Base-by-base conservation (phyloP, 2,888 invertebrate genomes). In the Piscicola geometra region DNA sequence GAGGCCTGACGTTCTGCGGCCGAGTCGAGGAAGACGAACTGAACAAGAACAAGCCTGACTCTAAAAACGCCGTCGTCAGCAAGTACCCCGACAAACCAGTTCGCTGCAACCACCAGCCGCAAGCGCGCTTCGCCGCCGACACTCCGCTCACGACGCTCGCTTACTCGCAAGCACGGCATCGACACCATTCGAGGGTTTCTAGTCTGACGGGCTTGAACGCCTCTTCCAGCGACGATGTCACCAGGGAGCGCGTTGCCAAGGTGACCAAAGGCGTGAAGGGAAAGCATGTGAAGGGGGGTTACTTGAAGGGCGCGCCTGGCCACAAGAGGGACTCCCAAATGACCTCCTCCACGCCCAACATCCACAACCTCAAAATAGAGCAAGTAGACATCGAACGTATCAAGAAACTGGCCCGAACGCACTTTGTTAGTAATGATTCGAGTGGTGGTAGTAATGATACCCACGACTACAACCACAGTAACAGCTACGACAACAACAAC, bases 1-100 rank as follows among this genome's bases (percentile, higher is more conserved):
- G 80, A 1, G 78, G 76, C 30, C 70, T 80, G 18, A 75, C 67
- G 3, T 76, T 78, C 71, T 80, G 79, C 41, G 76, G 76, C 15
- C 64, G 69, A 28, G 35, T 56, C 30, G 71, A 72, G 12, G 21
- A 56, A 3, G 41, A 33, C 50, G 35, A 35, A 28, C 56, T 15
- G n/a, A 52, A 36, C 28, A 64, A 76, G 64, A 18, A 52, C 0
- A 28, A 30, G 21, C 28, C 36, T 30, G 66, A 64, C 30, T 1
- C n/a, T 30, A 66, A 50, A 28, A 28, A 25, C 68, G 32, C 30
- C 1, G 67, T 64, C 25, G 66, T 60, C 32, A 64, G 25, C n/a
- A 67, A 67, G 18, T 5, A 3, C 2, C 32, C 3, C 12, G 35
- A 35, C 9, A 67, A 67, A 35, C 12, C 30, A 9, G 25, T 9